Conservation (phyloP, 2,113 vertebrate species). For the Sapayoa aenigma region DNA sequence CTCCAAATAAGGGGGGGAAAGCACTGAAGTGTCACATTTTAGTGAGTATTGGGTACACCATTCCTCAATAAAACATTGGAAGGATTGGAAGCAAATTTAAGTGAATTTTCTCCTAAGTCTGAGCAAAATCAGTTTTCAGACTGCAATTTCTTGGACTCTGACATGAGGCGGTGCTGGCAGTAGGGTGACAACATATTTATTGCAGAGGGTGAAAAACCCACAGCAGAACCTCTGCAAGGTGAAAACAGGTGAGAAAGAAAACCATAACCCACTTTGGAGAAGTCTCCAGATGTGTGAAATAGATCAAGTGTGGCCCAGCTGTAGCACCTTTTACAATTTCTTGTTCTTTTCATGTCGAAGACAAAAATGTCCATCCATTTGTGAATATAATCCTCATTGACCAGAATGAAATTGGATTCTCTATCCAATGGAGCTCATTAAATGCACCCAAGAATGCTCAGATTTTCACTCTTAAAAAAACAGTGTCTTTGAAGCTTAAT, state of each 20-base stretch:
- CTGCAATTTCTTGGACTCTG: background rate
- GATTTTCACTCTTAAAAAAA: background rate
- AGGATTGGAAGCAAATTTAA: background rate
- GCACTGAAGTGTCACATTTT: background rate
- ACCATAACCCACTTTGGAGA: background rate
- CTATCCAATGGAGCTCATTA: background rate
- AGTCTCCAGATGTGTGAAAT: background rate
- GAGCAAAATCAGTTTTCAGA: background rate
- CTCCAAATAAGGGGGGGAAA: accelerated
- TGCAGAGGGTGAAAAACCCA: background rate
- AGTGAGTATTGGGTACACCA: background rate
- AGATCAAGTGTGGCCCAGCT: background rate
- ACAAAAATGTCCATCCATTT: background rate
- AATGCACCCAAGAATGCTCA: background rate
- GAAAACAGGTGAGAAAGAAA: background rate
- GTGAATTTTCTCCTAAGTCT: background rate
- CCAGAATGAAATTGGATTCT: background rate
- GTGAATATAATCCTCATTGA: background rate
- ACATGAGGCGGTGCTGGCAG: background rate
- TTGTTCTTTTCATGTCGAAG: background rate
- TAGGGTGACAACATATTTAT: background rate
- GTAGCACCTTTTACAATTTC: background rate
- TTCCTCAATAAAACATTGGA: background rate
- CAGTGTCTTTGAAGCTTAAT: background rate
- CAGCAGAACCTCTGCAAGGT: background rate